Percentiles rank a stretch among this genome's conserved stretches.
Evolutionary conservation across 2,113 vertebrate species (phyloP).

Genomic region (Onychostoma macrolepis): DNA sequence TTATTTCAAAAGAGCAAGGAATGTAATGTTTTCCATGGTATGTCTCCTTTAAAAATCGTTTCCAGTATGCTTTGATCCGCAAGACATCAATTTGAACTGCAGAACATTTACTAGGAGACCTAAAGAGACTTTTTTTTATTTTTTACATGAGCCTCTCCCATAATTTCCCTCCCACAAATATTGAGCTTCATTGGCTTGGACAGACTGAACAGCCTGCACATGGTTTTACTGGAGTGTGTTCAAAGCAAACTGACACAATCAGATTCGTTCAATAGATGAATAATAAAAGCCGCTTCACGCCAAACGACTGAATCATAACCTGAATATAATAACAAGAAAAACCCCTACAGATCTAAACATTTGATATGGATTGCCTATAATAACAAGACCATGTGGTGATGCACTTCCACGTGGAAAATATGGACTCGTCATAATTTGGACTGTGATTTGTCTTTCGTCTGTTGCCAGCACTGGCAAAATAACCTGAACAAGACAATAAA

Average conservation of each 20-base stretch:
- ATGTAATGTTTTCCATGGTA: not conserved
- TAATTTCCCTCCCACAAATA: slow-evolving; percentile 10
- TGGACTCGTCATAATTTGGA: slow-evolving; percentile 9
- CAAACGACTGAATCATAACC: not conserved
- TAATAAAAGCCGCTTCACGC: slow-evolving; percentile 18
- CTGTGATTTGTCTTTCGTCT: slow-evolving; percentile 17
- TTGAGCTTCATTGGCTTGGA: not conserved
- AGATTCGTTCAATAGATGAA: not conserved
- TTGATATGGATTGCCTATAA: slow-evolving; percentile 20
- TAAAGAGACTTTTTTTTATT: not conserved
- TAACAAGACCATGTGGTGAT: slow-evolving; percentile 14
- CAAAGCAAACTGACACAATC: slow-evolving; percentile 39
- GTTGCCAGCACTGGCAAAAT: slow-evolving; percentile 38
- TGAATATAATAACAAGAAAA: slow-evolving; percentile 26
- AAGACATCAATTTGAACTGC: not conserved
- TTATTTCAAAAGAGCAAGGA: not conserved
- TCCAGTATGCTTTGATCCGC: slow-evolving; percentile 26
- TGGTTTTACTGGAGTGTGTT: slow-evolving; percentile 33
- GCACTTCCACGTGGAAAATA: not conserved
- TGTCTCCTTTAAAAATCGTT: not conserved
- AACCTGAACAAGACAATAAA: not conserved
- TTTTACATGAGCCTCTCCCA: not conserved
- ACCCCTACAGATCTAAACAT: slow-evolving; percentile 28
- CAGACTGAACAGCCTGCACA: not conserved
- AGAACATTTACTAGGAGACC: not conserved